Percentiles rank a stretch among this genome's conserved stretches.
phyloP scores from a whole-genome alignment of 2,888 invertebrate species.

The Sinopyrophorus schimmeli region DNA sequence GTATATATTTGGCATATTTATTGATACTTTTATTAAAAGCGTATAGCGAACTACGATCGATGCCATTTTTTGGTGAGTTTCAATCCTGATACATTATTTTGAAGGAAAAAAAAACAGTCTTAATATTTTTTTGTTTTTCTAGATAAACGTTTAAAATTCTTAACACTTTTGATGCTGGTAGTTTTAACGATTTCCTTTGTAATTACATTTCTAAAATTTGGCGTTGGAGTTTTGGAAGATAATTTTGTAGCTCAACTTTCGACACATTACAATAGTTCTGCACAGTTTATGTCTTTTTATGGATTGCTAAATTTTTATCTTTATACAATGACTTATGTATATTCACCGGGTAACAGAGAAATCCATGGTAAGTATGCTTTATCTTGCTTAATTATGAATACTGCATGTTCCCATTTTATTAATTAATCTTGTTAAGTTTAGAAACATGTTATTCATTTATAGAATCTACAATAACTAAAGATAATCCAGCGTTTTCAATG shows the following conservation, averaged over 20 bases:
- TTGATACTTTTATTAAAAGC: conserved; percentile 82
- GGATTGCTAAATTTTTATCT: conserved; percentile 92
- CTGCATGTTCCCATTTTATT: background rate
- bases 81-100: background rate
- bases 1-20: conserved; percentile 84
- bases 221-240: conserved; percentile 87
- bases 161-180: conserved; percentile 82
- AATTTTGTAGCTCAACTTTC: conserved; percentile 90
- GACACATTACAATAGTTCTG: conserved; percentile 87
- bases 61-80: conserved; percentile 95
- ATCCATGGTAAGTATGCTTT: conserved; percentile 70
- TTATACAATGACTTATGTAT: conserved; percentile 92
- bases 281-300: conserved; percentile 95
- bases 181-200: conserved; percentile 74
- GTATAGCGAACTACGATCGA: conserved; percentile 90
- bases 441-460: conserved; percentile 40
- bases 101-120: background rate
- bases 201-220: conserved; percentile 82
- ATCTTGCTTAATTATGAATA: background rate
- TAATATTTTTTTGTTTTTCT: conserved; percentile 47
- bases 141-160: conserved; percentile 91
- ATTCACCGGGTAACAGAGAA: conserved; percentile 82
- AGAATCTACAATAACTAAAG: conserved; percentile 92
- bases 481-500: conserved; percentile 98
- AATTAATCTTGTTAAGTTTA: background rate